Evolutionary conservation across 2,113 vertebrate genomes (phyloP), one percentile per base, ranked within the genome.

Genomic region (Alethe castanea): DNA sequence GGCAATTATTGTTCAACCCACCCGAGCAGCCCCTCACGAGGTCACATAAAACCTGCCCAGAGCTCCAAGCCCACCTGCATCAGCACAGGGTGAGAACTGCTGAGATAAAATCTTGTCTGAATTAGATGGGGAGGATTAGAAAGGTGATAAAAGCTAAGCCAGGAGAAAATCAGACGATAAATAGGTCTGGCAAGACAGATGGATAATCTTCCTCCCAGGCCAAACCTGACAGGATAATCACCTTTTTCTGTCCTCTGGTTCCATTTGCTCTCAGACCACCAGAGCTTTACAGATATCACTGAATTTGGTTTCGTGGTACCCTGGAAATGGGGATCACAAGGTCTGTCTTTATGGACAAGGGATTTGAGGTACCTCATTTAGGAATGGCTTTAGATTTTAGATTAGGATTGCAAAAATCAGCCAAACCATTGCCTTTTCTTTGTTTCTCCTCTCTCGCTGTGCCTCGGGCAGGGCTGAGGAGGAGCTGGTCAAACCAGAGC

Each of bases 141-240:
- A 81, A 90, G 92, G 86, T 67, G 92, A 88, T 62, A 92, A 91
- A 94, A 94, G 69, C 89, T 86, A 88, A 94, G 70, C 64, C 67
- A 42, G 86, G 76, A 94, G 72, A 90, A 95, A 95, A 86, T 62
- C 71, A 92, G 92, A 90, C 5, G 7, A 92, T 95, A 92, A 94
- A 94, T 77, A 90, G 78, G 66, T 60, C 93, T 94, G 94, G 94
- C 26, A 53, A 93, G 87, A 80, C 45, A 93, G 74, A 88, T 77
- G 69, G 93, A 78, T 90, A 94, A 90, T 86, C 90, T 81, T 88
- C 85, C 76, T 90, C 65, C 83, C 86, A 64, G 76, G 67, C 79
- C 82, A 90, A 73, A 64, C 64, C 38, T 81, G 90, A 88, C 87
- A 81, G 66, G 81, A 81, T 88, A 95, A 96, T 95, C 86, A 92